phyloP scores from a whole-genome alignment of 1,140 invertebrate species.

The Homalodisca vitripennis region DNA sequence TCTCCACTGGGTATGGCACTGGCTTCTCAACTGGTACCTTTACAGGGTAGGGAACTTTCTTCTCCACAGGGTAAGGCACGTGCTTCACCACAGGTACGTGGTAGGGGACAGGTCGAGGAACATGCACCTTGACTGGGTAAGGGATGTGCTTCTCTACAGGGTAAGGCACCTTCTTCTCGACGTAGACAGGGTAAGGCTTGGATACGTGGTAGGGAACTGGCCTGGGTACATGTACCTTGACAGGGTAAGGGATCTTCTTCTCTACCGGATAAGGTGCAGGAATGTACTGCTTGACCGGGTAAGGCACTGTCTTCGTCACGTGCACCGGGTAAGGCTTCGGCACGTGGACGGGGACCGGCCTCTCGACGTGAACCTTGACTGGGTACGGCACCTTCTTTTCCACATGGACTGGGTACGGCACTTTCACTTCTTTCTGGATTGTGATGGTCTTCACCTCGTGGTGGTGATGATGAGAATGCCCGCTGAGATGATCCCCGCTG shows the following conservation, averaged over 20 bases:
- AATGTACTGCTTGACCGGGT: slow-evolving; percentile 66
- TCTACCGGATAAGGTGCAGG: slow-evolving; percentile 52
- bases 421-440: slow-evolving; percentile 53
- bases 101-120: slow-evolving; percentile 29
- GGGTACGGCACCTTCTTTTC: slow-evolving; percentile 69
- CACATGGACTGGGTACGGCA: slow-evolving; percentile 62
- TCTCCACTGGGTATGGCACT: slow-evolving; percentile 18
- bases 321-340: slow-evolving; percentile 45
- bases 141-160: slow-evolving; percentile 38
- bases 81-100: slow-evolving; percentile 26
- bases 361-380: slow-evolving; percentile 70
- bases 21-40: slow-evolving; percentile 38
- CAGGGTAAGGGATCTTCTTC: slow-evolving; percentile 75
- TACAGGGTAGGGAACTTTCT: slow-evolving; percentile 60
- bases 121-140: slow-evolving; percentile 62
- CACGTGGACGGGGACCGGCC: slow-evolving; percentile 50
- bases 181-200: slow-evolving; percentile 43
- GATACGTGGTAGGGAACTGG: slow-evolving; percentile 52
- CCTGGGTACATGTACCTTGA: slow-evolving; percentile 56
- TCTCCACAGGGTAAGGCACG: slow-evolving; percentile 36
- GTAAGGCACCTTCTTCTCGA: slow-evolving; percentile 44
- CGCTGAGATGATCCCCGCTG: not conserved
- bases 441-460: slow-evolving; percentile 28
- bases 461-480: not conserved
- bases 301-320: slow-evolving; percentile 50